Evolutionary conservation across 2,888 invertebrate genomes (phyloP).

Genomic region (Diogma glabrata): DNA sequence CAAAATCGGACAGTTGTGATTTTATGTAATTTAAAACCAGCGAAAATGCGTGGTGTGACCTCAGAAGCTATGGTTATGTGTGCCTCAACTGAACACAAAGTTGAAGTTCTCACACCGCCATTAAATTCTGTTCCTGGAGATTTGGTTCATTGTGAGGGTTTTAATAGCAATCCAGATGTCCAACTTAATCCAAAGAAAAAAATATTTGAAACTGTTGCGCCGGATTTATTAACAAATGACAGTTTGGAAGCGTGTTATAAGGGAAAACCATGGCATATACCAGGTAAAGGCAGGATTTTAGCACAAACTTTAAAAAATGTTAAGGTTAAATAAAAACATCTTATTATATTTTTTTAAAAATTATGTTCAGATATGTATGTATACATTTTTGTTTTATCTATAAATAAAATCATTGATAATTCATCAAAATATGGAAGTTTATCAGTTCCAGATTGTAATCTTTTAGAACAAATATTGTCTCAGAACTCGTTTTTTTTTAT

Average conservation of each 20-base stretch:
- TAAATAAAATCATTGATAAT: too few species aligned
- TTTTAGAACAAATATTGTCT: too few species aligned
- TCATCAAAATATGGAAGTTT: too few species aligned
- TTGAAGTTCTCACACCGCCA: slow-evolving; percentile 73
- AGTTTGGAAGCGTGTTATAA: slow-evolving; percentile 67
- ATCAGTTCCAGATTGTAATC: too few species aligned
- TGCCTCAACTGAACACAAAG: slow-evolving; percentile 63
- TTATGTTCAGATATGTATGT: too few species aligned
- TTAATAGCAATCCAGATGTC: slow-evolving; percentile 58
- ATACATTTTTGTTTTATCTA: too few species aligned
- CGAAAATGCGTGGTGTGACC: slow-evolving; percentile 75
- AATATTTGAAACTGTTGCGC: slow-evolving; percentile 77
- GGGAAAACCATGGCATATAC: slow-evolving; percentile 51
- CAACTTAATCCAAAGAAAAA: slow-evolving; percentile 86
- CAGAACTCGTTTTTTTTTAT: too few species aligned
- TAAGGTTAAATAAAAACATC: slow-evolving; percentile 55
- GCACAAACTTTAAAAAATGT: slow-evolving; percentile 60
- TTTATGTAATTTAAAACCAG: slow-evolving; percentile 87
- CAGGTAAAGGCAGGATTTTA: slow-evolving; percentile 61
- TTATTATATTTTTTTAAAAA: too few species aligned
- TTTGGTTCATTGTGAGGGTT: slow-evolving; percentile 57
- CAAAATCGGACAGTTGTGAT: slow-evolving; percentile 69
- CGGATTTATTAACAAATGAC: slow-evolving; percentile 65
- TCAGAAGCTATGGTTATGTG: slow-evolving; percentile 98
- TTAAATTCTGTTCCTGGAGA: slow-evolving; percentile 58